Conservation (phyloP, 2,888 invertebrate genomes). For the Anoncus sp. region DNA sequence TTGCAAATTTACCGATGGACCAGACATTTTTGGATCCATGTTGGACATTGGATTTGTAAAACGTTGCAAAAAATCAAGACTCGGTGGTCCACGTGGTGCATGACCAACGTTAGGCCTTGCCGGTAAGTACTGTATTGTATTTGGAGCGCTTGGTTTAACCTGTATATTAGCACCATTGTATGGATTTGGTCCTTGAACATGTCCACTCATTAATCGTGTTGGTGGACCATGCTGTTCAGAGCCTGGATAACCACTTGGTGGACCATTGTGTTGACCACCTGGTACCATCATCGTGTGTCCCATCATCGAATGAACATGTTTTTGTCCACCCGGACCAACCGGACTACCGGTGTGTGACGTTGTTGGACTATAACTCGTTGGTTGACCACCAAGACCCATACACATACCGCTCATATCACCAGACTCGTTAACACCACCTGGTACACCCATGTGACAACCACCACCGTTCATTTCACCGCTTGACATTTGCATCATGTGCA, state of each 20-base stretch:
- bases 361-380: constrained; percentile 80
- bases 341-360: constrained; percentile 80
- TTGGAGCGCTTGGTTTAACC: constrained; percentile 98
- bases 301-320: constrained; percentile 80
- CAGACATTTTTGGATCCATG: constrained; percentile 89
- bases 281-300: constrained; percentile 79
- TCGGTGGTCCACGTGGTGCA: constrained; percentile 92
- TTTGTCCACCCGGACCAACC: constrained; percentile 75
- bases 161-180: constrained; percentile 93
- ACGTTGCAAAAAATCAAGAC: constrained; percentile 94
- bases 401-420: constrained; percentile 81
- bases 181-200: constrained; percentile 83
- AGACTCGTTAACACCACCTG: constrained; percentile 74
- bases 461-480: constrained; percentile 81
- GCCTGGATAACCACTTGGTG: constrained; percentile 66
- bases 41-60: constrained; percentile 93
- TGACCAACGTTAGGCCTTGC: constrained; percentile 94
- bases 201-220: constrained; percentile 78
- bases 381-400: constrained; percentile 77
- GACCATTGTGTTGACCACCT: constrained; percentile 65
- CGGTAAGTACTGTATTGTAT: constrained; percentile 99
- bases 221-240: constrained; percentile 84
- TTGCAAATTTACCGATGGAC: constrained; percentile 87
- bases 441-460: constrained; percentile 82
- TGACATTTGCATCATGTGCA: constrained; percentile 82